Evolutionary conservation across 2,797 vertebrate genomes (phyloP), one percentile per base, ranked within the genome.

Genomic region (Amblyraja radiata): DNA sequence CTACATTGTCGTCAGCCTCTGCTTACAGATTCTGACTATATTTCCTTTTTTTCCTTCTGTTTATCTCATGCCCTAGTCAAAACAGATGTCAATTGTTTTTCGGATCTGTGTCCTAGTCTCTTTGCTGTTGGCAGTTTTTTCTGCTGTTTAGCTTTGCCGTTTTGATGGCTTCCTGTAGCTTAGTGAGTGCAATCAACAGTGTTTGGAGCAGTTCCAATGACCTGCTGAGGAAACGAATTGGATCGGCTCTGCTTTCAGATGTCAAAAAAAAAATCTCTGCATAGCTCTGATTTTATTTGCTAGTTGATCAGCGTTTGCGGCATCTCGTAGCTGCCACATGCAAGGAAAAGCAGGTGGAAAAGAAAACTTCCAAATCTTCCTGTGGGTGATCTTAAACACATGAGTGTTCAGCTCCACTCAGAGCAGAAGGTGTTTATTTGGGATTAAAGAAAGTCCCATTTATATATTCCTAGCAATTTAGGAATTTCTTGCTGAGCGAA

Each of bases 161-260:
- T 65, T 88, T 65, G 14, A 68, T 65, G 23, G n/a, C 7, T 88
- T 88, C 84, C 84, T 68, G 63, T 8, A 32, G 61, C 32, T 68
- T 10, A 88, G 14, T 68, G 84, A 88, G n/a, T 68, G n/a, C 28
- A 86, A 32, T 65, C 13, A 65, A 16, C 61, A 88, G 63, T 68
- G 63, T 68, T 88, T 88, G 63, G 84, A 88, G 63, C 63, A 68
- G 84, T 21, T 68, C 63, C 63, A 32, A 36, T 68, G 63, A 88
- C 84, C 84, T 36, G 84, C 84, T 68, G 84, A 21, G 84, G 63
- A 16, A 88, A 88, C 36, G 61, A 68, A 68, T 68, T 86, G 65
- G n/a, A 18, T 68, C 16, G n/a, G 84, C 32, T 21, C 84, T 68
- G 84, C 63, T 84, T 14, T 88, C 84, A 68, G 84, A 63, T 68